Conservation (phyloP, 2,113 vertebrate species). For the Cynopterus brachyotis region DNA sequence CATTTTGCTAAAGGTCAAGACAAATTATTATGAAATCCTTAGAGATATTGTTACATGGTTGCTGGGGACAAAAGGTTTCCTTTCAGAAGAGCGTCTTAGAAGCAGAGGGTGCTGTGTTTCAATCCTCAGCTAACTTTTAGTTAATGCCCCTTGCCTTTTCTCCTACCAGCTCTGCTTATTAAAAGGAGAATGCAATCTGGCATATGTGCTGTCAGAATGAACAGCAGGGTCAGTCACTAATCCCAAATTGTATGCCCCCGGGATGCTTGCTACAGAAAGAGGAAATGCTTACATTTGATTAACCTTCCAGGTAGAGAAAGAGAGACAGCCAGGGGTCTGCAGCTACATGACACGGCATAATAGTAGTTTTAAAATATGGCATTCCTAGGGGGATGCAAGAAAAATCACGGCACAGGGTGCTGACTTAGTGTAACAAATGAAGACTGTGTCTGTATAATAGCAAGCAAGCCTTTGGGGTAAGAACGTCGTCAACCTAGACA, state of each 20-base stretch:
- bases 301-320: constrained; percentile 62
- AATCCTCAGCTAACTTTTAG: constrained; percentile 61
- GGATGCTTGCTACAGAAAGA: constrained; percentile 47
- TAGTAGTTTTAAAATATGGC: constrained; percentile 50
- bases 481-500: not conserved
- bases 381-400: not conserved
- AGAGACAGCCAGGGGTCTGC: constrained; percentile 24
- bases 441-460: constrained; percentile 8
- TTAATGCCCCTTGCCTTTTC: constrained; percentile 66
- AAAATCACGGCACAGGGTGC: not conserved
- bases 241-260: constrained; percentile 48
- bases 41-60: not conserved
- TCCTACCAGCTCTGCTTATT: constrained; percentile 53
- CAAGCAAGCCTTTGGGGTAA: constrained; percentile 1
- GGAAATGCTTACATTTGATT: constrained; percentile 62
- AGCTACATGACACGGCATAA: constrained; percentile 46
- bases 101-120: constrained; percentile 18
- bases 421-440: constrained; percentile 10
- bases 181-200: constrained; percentile 38
- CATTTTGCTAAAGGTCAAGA: constrained; percentile 51
- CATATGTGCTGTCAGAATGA: constrained; percentile 51
- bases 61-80: constrained; percentile 27
- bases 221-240: constrained; percentile 53
- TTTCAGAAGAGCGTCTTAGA: constrained; percentile 44
- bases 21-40: constrained; percentile 57